Conservation (phyloP, 2,888 invertebrate genomes). For the Drosophila histrio region DNA sequence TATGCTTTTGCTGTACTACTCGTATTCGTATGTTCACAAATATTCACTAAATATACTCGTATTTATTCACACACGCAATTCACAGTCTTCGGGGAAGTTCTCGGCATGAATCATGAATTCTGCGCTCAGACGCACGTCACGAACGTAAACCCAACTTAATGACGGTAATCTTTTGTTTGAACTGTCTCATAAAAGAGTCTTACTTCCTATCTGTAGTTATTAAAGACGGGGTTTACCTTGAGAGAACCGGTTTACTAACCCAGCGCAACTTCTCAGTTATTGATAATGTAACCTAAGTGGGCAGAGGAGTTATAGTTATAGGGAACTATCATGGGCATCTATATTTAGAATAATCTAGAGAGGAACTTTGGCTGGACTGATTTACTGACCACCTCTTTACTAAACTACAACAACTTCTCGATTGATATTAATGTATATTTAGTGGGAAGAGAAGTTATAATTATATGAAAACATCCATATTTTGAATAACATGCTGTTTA, state of each 20-base stretch:
- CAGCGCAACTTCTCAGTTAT: background rate
- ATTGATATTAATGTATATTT: no score
- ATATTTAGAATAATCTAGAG: background rate
- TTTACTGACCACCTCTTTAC: no score
- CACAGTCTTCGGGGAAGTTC: background rate
- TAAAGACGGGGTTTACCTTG: background rate
- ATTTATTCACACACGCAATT: background rate
- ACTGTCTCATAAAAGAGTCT: conserved; percentile 10
- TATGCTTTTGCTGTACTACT: background rate
- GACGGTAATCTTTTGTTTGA: background rate
- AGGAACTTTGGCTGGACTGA: background rate
- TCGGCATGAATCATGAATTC: background rate
- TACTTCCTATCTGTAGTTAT: conserved; percentile 29
- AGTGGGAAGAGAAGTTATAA: no score
- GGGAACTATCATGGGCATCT: no score
- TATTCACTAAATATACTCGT: conserved; percentile 7
- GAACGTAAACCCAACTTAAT: conserved; percentile 2
- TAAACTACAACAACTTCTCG: no score
- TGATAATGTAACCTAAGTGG: background rate
- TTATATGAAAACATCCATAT: no score
- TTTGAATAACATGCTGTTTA: no score
- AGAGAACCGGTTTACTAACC: conserved; percentile 1
- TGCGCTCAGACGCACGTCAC: background rate
- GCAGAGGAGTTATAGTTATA: background rate
- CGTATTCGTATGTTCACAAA: conserved; percentile 1